These are phyloP conservation scores for Autographa pulchrina DNA, from an alignment of 2,888 invertebrate species.

Conservation along the genomic window DNA sequence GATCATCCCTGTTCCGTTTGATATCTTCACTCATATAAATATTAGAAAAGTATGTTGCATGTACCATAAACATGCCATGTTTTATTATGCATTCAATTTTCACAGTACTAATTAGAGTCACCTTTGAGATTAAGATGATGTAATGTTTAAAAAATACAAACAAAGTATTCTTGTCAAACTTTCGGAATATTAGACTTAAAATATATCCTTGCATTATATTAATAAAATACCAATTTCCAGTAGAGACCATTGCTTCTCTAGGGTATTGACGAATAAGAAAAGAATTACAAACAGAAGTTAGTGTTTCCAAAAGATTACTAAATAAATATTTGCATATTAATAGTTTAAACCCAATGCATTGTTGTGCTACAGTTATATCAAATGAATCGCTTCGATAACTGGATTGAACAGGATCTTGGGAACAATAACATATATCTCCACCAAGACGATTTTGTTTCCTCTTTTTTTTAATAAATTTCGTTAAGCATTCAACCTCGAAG, in stretches of 20 bases:
- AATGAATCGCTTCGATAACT: constrained; percentile 24
- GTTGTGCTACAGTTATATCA: constrained; percentile 31
- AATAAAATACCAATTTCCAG: constrained; percentile 62
- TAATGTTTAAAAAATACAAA: constrained; percentile 62
- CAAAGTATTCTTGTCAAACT: constrained; percentile 56
- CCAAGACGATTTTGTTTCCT: constrained; percentile 3
- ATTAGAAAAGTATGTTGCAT: constrained; percentile 23
- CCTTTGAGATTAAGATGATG: constrained; percentile 63
- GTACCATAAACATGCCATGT: constrained; percentile 45
- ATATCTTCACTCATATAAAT: constrained; percentile 41
- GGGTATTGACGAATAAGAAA: constrained; percentile 21
- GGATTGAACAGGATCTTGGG: constrained; percentile 4
- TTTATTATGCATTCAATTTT: constrained; percentile 57
- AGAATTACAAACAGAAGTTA: constrained; percentile 16
- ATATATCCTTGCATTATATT: constrained; percentile 64
- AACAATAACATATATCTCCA: constrained; percentile 8
- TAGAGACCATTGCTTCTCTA: constrained; percentile 38
- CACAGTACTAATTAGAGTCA: constrained; percentile 47
- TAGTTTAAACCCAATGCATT: constrained; percentile 40
- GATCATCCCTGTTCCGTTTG: constrained; percentile 52
- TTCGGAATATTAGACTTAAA: constrained; percentile 58
- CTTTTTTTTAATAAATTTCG: constrained; percentile 1
- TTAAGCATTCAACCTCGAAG: constrained; percentile 7
- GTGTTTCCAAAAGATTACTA: constrained; percentile 36
- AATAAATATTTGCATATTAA: constrained; percentile 46